Evolutionary conservation across 2,888 invertebrate genomes (phyloP), one percentile per base, ranked within the genome.

Genomic region (Clanis bilineata): DNA sequence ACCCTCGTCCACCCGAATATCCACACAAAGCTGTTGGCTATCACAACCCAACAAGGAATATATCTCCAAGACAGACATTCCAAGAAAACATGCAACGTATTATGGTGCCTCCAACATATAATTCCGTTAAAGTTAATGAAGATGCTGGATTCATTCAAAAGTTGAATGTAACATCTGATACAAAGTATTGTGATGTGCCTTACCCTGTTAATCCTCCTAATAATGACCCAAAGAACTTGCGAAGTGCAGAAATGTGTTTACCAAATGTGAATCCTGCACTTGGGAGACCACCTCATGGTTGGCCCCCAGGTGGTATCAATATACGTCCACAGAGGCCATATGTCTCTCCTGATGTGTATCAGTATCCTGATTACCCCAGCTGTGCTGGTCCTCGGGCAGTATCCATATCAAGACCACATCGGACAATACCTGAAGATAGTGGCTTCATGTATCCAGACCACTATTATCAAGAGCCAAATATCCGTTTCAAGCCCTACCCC

Each of bases 11-110:
- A 63, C 85, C 88, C 54, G 90, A 91, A 58, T 88, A 89, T 71
- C 81, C 86, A 54, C 83, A 78, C 63, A 91, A 90, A 68, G 67
- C 84, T 62, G 61, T 76, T 23, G 85, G 77, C 57, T 87, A 83
- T 70, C 79, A 80, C 61, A 85, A 85, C 62, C 86, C 86, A 58
- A 73, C 83, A 62, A 82, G 90, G 77, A 92, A 92, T 82, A 92
- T 92, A 83, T 93, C 93, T 70, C 93, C 93, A 39, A 83, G 93
- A 81, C 92, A 92, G 81, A 92, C 92, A 81, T 93, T 88, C 82
- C 93, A 92, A 80, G 93, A 93, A 74, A 92, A 92, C 63, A 93
- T 92, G 92, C 90, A 83, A 68, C 85, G 92, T 63, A 86, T 92
- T 56, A 86, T 90, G 82, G 87, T 93, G 66, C 88, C 90, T 44